These are phyloP conservation scores for Augiades crinisus DNA, from an alignment of 2,888 invertebrate genomes.

Conservation along the genomic window DNA sequence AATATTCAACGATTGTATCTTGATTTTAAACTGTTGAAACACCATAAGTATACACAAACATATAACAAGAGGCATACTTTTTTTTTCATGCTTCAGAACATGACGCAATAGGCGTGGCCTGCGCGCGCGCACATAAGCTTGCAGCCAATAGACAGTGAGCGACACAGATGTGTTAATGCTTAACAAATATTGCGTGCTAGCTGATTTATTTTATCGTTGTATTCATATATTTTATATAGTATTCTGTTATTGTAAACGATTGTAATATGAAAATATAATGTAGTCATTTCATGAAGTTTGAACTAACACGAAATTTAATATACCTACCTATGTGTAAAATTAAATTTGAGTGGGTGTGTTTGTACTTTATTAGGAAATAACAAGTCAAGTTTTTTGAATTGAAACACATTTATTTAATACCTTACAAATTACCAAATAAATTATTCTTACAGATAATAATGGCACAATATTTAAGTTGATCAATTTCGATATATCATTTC, in stretches of 20 bases:
- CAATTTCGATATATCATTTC: too few relatives aligned
- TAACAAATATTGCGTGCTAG: too few relatives aligned
- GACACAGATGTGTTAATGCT: neutral
- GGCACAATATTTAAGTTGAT: too few relatives aligned
- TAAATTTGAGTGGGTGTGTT: too few relatives aligned
- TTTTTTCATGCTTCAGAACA: neutral
- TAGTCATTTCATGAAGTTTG: neutral
- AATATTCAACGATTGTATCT: too few relatives aligned
- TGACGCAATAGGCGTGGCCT: slow-evolving; percentile 17
- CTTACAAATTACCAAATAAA: neutral
- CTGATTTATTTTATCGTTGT: neutral
- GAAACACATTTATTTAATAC: neutral
- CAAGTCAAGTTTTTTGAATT: too few relatives aligned
- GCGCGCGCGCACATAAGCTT: slow-evolving; percentile 15
- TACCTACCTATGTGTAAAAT: too few relatives aligned
- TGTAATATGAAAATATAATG: neutral
- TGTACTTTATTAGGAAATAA: too few relatives aligned
- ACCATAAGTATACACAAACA: too few relatives aligned
- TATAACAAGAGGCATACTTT: neutral
- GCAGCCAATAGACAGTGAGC: neutral
- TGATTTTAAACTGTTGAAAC: too few relatives aligned
- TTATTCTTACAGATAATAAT: slow-evolving; percentile 11
- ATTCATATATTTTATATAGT: too few relatives aligned
- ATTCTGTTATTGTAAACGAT: neutral
- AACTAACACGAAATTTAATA: too few relatives aligned